Percentiles rank a stretch among this genome's conserved stretches.
Evolutionary conservation across 2,797 vertebrate genomes (phyloP).

Genomic region (Aulostomus chinensis): DNA sequence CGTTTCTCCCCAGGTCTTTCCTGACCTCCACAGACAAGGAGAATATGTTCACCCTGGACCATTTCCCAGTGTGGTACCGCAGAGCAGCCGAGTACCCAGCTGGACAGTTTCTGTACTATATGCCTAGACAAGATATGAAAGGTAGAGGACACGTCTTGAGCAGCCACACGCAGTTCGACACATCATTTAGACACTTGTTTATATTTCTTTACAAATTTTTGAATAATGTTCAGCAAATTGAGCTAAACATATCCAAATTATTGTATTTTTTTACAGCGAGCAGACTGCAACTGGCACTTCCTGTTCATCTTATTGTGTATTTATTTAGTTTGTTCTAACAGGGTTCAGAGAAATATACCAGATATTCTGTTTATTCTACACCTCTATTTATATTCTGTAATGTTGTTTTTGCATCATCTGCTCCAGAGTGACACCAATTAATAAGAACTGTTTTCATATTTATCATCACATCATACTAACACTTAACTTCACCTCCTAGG

Average conservation of each 20-base stretch:
- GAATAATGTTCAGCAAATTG: not conserved
- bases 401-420: not conserved
- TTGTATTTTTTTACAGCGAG: slow-evolving; percentile 1
- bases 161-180: slow-evolving; percentile 14
- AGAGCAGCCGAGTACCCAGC: slow-evolving; percentile 87
- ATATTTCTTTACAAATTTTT: slow-evolving; percentile 17
- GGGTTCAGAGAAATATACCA: slow-evolving; percentile 4
- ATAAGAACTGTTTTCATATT: not conserved
- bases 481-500: slow-evolving; percentile 27
- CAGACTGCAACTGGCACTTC: slow-evolving; percentile 7
- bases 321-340: not conserved
- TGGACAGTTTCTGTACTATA: slow-evolving; percentile 90
- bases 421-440: not conserved
- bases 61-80: slow-evolving; percentile 95
- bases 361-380: not conserved
- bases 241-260: slow-evolving; percentile 11
- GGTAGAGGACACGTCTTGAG: slow-evolving; percentile 72
- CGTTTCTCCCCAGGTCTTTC: slow-evolving; percentile 84
- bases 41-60: slow-evolving; percentile 93
- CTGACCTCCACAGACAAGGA: slow-evolving; percentile 86
- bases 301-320: not conserved
- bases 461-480: slow-evolving; percentile 48
- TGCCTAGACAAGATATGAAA: slow-evolving; percentile 81
- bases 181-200: slow-evolving; percentile 6
- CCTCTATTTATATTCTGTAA: not conserved